Base-by-base conservation (phyloP, 2,113 vertebrate species). In the Pterophyllum scalare region DNA sequence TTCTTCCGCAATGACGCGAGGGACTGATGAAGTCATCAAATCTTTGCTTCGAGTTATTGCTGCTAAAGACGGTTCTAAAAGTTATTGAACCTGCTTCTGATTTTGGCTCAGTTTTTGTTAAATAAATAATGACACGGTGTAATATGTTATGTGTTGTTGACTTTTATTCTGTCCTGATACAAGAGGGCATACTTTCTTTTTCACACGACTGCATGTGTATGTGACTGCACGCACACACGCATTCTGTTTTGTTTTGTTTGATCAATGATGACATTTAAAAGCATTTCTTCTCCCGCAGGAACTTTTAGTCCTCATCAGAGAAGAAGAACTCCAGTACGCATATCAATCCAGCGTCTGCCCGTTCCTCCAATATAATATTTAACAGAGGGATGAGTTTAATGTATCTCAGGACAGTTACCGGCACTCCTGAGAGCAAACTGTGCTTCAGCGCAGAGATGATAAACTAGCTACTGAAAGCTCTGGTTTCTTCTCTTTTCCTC, bases 371-470 rank as follows among this genome's bases (percentile, higher is more conserved):
- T 87, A 64, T 75, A 86, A 84, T 87, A 86, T 92, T 88, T 77
- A 88, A 77, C 54, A 84, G 86, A 76, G 31, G 19, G 84, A 79
- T 74, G 80, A 61, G 67, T 87, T 86, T 75, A 86, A 92, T 88
- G 80, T 59, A 67, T 62, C 57, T 86, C 58, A 64, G 83, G 49
- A 74, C 9, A 75, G 65, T 81, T 79, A 24, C 78, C 33, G 75
- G 61, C 22, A 52, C 83, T 86, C 70, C 7, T 60, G 75, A 88
- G 84, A 88, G 40, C 43, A 86, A 80, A 76, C 52, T 78, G 62
- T 76, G 57, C 57, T 28, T 26, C 15, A 86, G 65, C 20, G 7
- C 6, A 5, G 85, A 75, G 19, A 81, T 22, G 75, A 89, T 77
- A 87, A 88, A 81, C 74, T 40, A 77, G 15, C 5, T 58, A 15